A percentile compares a stretch with the other conserved stretches of the same genome.
phyloP scores from a whole-genome alignment of 2,888 invertebrate genomes.

The Tryphoninae sp. region DNA sequence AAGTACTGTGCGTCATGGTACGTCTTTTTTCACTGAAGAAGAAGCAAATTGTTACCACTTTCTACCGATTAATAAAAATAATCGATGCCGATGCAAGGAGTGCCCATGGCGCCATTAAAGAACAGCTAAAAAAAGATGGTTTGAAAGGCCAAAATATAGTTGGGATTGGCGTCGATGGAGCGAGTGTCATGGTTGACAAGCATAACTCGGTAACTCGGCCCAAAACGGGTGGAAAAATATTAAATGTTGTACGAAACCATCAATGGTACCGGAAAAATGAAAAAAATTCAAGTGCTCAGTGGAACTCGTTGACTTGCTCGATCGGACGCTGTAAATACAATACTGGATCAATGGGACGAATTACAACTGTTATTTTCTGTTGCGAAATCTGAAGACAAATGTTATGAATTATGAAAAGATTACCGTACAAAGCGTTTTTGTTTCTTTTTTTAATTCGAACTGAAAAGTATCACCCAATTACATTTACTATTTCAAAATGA shows the following conservation, averaged over 20 bases:
- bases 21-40: too few species aligned
- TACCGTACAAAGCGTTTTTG: neutral
- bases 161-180: conserved; percentile 3
- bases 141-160: neutral
- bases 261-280: conserved; percentile 43
- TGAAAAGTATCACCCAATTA: neutral
- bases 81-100: too few species aligned
- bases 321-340: conserved; percentile 65
- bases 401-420: neutral
- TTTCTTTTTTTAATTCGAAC: neutral
- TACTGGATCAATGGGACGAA: conserved; percentile 71
- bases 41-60: too few species aligned
- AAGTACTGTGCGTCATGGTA: too few species aligned
- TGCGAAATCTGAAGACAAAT: neutral
- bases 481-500: neutral
- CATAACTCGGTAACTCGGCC: conserved; percentile 36
- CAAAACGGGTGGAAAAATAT: conserved; percentile 58
- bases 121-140: too few species aligned
- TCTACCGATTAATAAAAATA: too few species aligned
- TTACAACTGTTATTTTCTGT: conserved; percentile 68
- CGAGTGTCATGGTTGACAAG: conserved; percentile 1
- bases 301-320: conserved; percentile 62
- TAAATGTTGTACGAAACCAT: conserved; percentile 60
- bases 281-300: conserved; percentile 56
- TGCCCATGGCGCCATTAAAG: too few species aligned